Conservation (phyloP, 2,797 vertebrate species). For the Pseudochromis fuscus region DNA sequence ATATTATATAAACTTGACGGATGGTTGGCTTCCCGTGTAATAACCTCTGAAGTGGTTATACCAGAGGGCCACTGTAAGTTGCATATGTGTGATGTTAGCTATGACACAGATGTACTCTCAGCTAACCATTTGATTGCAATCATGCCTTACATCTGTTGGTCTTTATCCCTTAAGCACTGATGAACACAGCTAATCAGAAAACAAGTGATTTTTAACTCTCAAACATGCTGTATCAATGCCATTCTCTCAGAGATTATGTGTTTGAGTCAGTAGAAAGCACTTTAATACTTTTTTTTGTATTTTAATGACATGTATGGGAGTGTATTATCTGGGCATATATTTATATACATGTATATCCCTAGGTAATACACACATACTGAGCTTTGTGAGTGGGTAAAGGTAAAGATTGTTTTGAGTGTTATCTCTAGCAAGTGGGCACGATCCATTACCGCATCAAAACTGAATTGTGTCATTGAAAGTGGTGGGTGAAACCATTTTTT, state of each 20-base stretch:
- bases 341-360: slow-evolving; percentile 48
- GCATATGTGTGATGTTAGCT: slow-evolving; percentile 57
- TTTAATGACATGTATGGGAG: slow-evolving; percentile 72
- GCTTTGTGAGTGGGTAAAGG: slow-evolving; percentile 73
- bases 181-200: slow-evolving; percentile 81
- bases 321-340: slow-evolving; percentile 47
- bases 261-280: slow-evolving; percentile 85
- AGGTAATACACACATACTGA: slow-evolving; percentile 58
- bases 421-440: slow-evolving; percentile 61
- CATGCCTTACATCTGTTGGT: slow-evolving; percentile 82
- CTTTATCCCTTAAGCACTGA: slow-evolving; percentile 82
- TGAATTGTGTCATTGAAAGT: slow-evolving; percentile 71
- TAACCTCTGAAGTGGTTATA: slow-evolving; percentile 54
- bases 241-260: slow-evolving; percentile 80
- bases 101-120: slow-evolving; percentile 71
- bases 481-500: slow-evolving; percentile 73
- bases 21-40: slow-evolving; percentile 58
- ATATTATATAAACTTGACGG: slow-evolving; percentile 57
- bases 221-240: slow-evolving; percentile 80
- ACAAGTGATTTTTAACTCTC: slow-evolving; percentile 82
- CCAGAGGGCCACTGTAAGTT: slow-evolving; percentile 65
- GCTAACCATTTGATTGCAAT: slow-evolving; percentile 77
- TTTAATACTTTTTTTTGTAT: slow-evolving; percentile 79
- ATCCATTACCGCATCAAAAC: slow-evolving; percentile 64
- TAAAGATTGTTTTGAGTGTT: slow-evolving; percentile 72